Evolutionary conservation across 92 coral and sea anemone genomes (phyloP), one percentile per base, ranked within the genome.

Genomic region (Isaurus tuberculatus): DNA sequence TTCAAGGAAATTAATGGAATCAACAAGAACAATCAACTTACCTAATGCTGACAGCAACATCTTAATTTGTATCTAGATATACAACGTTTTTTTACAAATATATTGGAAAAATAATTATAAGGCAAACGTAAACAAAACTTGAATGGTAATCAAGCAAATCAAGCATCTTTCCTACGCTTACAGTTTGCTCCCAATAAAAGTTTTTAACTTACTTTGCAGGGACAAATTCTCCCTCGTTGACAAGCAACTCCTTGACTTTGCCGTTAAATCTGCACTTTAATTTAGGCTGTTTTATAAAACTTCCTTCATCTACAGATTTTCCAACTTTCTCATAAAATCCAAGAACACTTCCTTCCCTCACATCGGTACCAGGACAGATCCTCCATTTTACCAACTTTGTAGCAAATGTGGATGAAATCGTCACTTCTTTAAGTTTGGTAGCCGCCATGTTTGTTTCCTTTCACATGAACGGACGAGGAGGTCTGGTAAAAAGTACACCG

Each of bases 371-470:
- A 2, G 88, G 89, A 70, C 86, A 72, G 65, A 94, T 97, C 78
- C 95, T 91, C 99, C 99, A 97, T 88, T 95, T 91, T 19, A 83
- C 72, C 71, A 97, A 92, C 32, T 86, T 88, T 44, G 94, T 86
- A 87, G 94, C 81, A 83, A 84, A 89, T 40, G 88, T 67, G 71
- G 92, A 85, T 36, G 99, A 94, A 91, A 97, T 91, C 33, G 82
- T 80, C 72, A 94, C 93, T 89, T 94, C 94, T 79, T 90, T 88
- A 53, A 81, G 79, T 72, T 66, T 78, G 25, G 90, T 83, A 67
- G 91, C 98, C 99, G 99, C 99, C 99, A 97, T 97, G 86, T 94
- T 97, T 88, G 83, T 91, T 84, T 86, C 83, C 91, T 85, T 86
- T 89, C 95, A 89, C 94, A 92, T 92, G 91, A 78, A 72, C 48